These are phyloP conservation scores for Probosciger aterrimus DNA, from an alignment of 2,113 vertebrate species.

Conservation along the genomic window DNA sequence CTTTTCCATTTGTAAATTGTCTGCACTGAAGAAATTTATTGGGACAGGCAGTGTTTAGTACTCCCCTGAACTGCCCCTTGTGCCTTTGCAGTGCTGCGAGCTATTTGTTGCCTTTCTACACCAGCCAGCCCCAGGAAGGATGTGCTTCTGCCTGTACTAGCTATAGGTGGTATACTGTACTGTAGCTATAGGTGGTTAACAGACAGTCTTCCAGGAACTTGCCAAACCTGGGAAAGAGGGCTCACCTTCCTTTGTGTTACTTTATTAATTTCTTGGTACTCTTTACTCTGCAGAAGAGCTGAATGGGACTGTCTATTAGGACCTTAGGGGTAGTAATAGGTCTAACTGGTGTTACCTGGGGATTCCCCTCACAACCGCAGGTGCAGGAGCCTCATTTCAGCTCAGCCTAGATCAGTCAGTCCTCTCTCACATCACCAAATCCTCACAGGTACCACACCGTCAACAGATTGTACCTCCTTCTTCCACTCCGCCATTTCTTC, in stretches of 20 bases:
- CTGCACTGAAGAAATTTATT: not conserved
- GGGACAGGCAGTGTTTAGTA: not conserved
- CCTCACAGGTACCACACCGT: not conserved
- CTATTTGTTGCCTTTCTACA: not conserved
- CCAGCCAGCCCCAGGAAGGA: not conserved
- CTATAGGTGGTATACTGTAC: not conserved
- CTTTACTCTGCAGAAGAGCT: not conserved
- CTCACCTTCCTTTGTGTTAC: not conserved
- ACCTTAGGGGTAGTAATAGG: not conserved
- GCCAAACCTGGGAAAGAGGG: not conserved
- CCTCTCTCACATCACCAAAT: not conserved
- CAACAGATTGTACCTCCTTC: not conserved
- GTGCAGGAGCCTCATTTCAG: not conserved
- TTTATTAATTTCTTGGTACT: not conserved
- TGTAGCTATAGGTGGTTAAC: not conserved
- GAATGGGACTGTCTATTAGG: not conserved
- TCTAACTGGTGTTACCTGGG: not conserved
- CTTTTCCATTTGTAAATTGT: not conserved
- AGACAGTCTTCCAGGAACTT: not conserved
- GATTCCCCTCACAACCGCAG: fast-evolving
- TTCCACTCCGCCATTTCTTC: not conserved
- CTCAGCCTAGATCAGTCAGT: not conserved
- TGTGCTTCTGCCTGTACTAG: too few relatives aligned
- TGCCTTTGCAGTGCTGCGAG: not conserved
- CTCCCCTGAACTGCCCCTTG: not conserved